Evolutionary conservation across 2,113 vertebrate species (phyloP), one percentile per base, ranked within the genome.

Genomic region (Pelmatolapia mariae): DNA sequence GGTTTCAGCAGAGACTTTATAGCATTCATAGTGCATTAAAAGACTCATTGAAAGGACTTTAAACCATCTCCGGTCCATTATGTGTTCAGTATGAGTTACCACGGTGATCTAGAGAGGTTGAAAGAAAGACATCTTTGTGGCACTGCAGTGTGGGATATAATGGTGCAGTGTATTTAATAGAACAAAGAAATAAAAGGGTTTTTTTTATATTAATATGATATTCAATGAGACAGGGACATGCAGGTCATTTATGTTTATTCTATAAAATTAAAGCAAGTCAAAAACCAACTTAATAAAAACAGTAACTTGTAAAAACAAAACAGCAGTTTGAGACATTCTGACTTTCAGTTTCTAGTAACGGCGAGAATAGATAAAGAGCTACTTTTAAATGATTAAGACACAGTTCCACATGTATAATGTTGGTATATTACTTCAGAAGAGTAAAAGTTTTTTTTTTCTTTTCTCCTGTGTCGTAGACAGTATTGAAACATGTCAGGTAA

Each of bases 11-110:
- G 61, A 38, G 33, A 66, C 31, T 22, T 19, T 66, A 19, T 38
- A 38, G 33, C 19, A 66, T 38, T 66, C 33, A 66, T 66, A 8
- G 19, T 66, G 33, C 61, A 66, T 66, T 66, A 66, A 66, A 66
- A 66, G 61, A 38, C 10, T 66, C 33, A 38, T 8, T 66, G 61
- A 66, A 38, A 66, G 61, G 10, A 38, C 10, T 66, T 38, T 66
- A 66, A 66, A 71, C 63, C 12, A 24, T 71, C 36, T 71, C 61
- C 3, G 7, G 33, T 8, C 10, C 33, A 38, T 71, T 68, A 40
- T 68, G 63, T 15, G 36, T 40, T 68, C 36, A 68, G 36, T 22
- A 40, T 6, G 63, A 68, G 36, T 68, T 68, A 68, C 7, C 36
- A 68, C 7, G 7, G 33, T 66, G 61, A 38, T 38, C 19, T 66